These are phyloP conservation scores for Aradus depressus DNA, from an alignment of 2,888 invertebrate genomes.

Conservation along the genomic window DNA sequence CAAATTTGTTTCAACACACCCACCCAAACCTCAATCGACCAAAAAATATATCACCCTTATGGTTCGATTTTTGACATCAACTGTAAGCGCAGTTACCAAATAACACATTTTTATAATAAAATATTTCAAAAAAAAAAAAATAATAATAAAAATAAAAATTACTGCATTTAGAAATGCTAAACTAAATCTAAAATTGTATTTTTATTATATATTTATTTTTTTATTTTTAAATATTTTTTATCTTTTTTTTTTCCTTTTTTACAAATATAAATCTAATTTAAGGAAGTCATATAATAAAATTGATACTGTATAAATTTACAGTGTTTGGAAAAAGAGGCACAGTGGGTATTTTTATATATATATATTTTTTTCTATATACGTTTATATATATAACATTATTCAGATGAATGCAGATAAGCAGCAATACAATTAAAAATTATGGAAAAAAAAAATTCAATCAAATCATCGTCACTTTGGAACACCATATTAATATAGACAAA, in stretches of 20 bases:
- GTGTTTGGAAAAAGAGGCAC: conserved; percentile 15
- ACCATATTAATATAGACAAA: neutral
- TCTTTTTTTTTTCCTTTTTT: conserved; percentile 1
- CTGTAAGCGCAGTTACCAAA: no score
- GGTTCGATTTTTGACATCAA: no score
- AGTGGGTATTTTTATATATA: conserved; percentile 6
- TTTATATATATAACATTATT: neutral
- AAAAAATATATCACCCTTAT: no score
- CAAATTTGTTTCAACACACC: neutral
- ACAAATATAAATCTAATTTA: conserved; percentile 9
- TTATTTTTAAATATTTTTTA: neutral
- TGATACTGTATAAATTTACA: conserved; percentile 10
- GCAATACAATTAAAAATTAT: conserved; percentile 2
- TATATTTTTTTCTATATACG: neutral
- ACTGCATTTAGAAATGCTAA: conserved; percentile 2
- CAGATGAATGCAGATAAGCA: neutral
- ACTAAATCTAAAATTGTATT: conserved; percentile 4
- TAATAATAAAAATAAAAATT: conserved; percentile 4
- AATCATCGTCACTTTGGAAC: neutral
- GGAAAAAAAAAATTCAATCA: conserved; percentile 7
- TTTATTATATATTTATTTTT: no score
- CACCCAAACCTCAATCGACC: conserved; percentile 2
- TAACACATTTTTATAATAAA: conserved; percentile 9
- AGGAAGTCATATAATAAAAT: conserved; percentile 7
- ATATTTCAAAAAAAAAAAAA: conserved; percentile 8